Evolutionary conservation across 2,888 invertebrate species (phyloP), one percentile per base, ranked within the genome.

Genomic region (Tortricodes alternella): DNA sequence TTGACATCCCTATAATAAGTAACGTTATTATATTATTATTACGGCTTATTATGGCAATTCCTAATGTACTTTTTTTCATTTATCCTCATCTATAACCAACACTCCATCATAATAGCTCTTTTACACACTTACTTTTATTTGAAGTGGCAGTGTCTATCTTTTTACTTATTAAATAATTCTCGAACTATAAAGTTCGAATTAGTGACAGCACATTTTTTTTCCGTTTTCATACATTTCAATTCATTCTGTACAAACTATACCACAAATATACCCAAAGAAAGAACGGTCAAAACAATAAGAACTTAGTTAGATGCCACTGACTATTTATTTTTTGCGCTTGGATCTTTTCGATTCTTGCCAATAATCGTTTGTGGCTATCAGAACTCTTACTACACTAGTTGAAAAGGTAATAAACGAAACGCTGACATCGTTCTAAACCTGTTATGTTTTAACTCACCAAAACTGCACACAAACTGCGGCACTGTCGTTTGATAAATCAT

Each of bases 21-120:
- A 35, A 44, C n/a, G n/a, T 15, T 18, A 18, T 37, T 37, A 18
- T 9, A 18, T 37, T 37, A 44, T 44, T 52, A 46, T 53, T 39
- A 46, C 32, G 13, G 15, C 34, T 24, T 53, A 46, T 53, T 53
- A 48, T 53, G 32, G 39, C 46, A 39, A 41, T 21, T 16, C 15
- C 41, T 24, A 15, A 16, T 24, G 41, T 41, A 41, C 29, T 29
- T 50, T 18, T 11, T 18, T 35, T 13, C 8, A 23, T 15, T 16
- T 29, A 11, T 19, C 7, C 29, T 11, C 2, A 27, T 11, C 15
- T 44, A n/a, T n/a, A n/a, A n/a, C n/a, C n/a, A n/a, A n/a, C n/a
- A 18, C 7, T 34, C 3, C 39, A 16, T 39, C n/a, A 11, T 23
- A 16, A 46, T 39, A 32, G 13, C 7, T 39, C 38, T 38, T 39